Evolutionary conservation across 2,888 invertebrate species (phyloP).

Genomic region (Cremastinae sp.): DNA sequence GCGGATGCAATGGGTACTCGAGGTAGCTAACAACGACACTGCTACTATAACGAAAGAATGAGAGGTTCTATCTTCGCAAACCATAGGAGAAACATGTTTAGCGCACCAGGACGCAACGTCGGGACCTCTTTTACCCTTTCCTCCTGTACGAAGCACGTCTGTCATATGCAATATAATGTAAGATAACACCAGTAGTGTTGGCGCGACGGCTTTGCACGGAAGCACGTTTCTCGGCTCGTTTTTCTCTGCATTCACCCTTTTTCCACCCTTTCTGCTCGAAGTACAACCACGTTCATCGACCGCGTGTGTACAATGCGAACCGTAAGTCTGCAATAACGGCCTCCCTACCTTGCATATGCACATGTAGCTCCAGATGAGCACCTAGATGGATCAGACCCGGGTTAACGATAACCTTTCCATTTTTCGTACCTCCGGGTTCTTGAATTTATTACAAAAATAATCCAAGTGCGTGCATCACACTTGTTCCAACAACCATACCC

Average conservation of each 20-base stretch:
- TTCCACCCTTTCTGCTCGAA: constrained; percentile 39
- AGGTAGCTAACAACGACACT: constrained; percentile 43
- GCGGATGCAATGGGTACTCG: constrained; percentile 56
- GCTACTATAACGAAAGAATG: constrained; percentile 17
- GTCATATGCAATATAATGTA: constrained; percentile 74
- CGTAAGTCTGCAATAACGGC: constrained; percentile 30
- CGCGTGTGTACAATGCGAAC: constrained; percentile 36
- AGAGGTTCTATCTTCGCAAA: not conserved
- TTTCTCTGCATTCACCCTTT: constrained; percentile 41
- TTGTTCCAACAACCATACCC: constrained; percentile 17
- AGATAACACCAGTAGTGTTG: constrained; percentile 71
- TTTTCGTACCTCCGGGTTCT: constrained; percentile 17
- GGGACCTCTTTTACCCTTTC: constrained; percentile 34
- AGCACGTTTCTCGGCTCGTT: constrained; percentile 65
- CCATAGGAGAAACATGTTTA: not conserved
- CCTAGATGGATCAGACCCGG: constrained; percentile 37
- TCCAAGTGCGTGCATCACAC: constrained; percentile 15
- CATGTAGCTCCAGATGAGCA: constrained; percentile 30
- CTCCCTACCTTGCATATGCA: constrained; percentile 50
- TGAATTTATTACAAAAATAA: constrained; percentile 44
- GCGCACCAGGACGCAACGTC: not conserved
- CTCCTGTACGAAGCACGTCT: constrained; percentile 68
- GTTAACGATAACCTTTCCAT: constrained; percentile 38
- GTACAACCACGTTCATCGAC: constrained; percentile 37
- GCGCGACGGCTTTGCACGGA: too few species aligned